Evolutionary conservation across 23 tunicate species (phyloP).

Genomic region (Botrylloides violaceus): DNA sequence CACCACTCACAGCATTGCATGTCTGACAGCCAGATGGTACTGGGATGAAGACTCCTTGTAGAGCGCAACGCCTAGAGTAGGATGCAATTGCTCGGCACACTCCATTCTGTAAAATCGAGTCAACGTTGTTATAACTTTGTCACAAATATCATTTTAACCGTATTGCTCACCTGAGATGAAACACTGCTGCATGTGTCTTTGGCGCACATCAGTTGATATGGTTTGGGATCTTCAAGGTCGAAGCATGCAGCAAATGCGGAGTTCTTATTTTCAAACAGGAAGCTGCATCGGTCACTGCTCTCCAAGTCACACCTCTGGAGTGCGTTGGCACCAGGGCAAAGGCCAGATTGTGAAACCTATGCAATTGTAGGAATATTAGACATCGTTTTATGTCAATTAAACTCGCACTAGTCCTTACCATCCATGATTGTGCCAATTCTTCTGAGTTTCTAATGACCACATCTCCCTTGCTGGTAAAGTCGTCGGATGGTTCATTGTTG

Average conservation of each 20-base stretch:
- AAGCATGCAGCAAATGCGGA: conserved; percentile 72
- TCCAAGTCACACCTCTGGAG: background rate
- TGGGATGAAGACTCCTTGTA: conserved; percentile 47
- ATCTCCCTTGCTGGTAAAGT: conserved; percentile 43
- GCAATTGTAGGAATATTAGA: background rate
- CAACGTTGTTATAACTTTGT: background rate
- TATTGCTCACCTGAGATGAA: background rate
- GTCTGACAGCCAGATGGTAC: conserved; percentile 52
- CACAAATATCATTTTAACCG: background rate
- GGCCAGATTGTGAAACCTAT: background rate
- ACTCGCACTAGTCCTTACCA: conserved; percentile 64
- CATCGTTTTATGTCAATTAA: too few relatives aligned
- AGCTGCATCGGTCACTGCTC: background rate
- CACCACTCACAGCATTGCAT: conserved; percentile 36
- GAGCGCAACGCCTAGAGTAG: conserved; percentile 49
- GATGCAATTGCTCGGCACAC: conserved; percentile 52
- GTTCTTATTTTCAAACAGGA: conserved; percentile 34
- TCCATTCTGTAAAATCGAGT: conserved; percentile 14
- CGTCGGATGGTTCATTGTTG: conserved; percentile 82
- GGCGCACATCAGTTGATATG: conserved; percentile 68
- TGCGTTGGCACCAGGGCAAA: background rate
- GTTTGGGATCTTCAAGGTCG: conserved; percentile 67
- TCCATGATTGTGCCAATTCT: conserved; percentile 64
- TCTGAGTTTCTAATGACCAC: background rate
- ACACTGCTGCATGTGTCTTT: conserved; percentile 41